Evolutionary conservation across 2,797 vertebrate genomes (phyloP).

Genomic region (Sebastes hubbsi): DNA sequence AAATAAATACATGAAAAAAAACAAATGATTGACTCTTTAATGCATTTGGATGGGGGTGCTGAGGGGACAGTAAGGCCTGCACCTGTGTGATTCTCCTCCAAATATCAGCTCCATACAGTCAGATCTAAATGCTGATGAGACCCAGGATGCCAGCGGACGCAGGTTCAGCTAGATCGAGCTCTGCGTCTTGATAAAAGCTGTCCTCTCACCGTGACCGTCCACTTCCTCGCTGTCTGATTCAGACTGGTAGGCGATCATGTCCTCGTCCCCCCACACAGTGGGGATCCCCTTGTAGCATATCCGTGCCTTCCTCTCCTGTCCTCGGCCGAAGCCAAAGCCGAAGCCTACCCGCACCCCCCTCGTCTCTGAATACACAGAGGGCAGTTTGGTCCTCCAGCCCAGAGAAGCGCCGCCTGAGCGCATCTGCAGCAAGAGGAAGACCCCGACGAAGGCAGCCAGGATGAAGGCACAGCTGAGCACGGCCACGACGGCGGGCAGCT

Average conservation of each 20-base stretch:
- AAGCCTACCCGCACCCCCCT: conserved; percentile 72
- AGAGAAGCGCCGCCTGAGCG: conserved; percentile 82
- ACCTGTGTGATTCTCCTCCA: conserved; percentile 3
- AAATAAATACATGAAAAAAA: conserved; percentile 46
- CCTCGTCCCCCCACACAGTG: conserved; percentile 93
- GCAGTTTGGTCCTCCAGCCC: conserved; percentile 89
- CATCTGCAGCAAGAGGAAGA: conserved; percentile 91
- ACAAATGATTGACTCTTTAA: not conserved
- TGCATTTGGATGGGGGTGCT: conserved; percentile 9
- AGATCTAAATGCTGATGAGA: conserved; percentile 18
- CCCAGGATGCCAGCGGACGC: not conserved
- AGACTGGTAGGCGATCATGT: conserved; percentile 80
- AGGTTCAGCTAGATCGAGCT: conserved; percentile 87
- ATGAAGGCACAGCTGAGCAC: conserved; percentile 92
- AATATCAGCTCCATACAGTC: not conserved
- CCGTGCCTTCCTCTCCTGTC: conserved; percentile 79
- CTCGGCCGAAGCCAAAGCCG: conserved; percentile 78
- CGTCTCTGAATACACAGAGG: conserved; percentile 79
- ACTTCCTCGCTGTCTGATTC: conserved; percentile 93
- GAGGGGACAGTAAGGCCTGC: conserved; percentile 54
- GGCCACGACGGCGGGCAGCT: conserved; percentile 83
- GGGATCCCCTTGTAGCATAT: conserved; percentile 95
- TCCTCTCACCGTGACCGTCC: conserved; percentile 89
- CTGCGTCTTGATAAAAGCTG: conserved; percentile 96
- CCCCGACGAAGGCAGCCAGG: conserved; percentile 84